Conservation (phyloP, 2,888 invertebrate genomes). For the Dromius quadrimaculatus region DNA sequence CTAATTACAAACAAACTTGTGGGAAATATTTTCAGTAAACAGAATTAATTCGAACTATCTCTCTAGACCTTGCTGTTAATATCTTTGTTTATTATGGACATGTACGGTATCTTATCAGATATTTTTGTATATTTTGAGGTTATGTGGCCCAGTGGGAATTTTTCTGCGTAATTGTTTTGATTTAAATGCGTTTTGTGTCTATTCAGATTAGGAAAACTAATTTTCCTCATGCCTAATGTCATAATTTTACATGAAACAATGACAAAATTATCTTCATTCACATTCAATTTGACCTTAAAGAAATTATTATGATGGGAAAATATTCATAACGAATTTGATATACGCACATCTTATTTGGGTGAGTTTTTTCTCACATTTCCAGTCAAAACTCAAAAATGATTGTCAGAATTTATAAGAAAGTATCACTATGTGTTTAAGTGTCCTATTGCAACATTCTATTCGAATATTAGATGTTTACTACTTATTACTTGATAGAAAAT, state of each 20-base stretch:
- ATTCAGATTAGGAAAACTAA: neutral
- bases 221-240: no score
- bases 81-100: slow-evolving; percentile 8
- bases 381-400: no score
- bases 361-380: no score
- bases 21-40: slow-evolving; percentile 34
- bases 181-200: neutral
- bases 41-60: slow-evolving; percentile 27
- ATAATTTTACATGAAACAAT: neutral
- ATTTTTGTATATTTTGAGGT: slow-evolving; percentile 18
- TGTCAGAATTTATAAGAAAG: no score
- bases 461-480: no score
- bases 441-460: no score
- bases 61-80: neutral
- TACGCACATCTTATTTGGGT: no score
- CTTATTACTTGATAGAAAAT: no score
- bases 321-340: no score
- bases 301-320: no score
- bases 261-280: neutral
- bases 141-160: neutral
- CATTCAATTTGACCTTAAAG: no score
- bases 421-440: no score
- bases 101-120: slow-evolving; percentile 33
- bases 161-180: neutral
- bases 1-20: slow-evolving; percentile 36